A percentile compares a stretch with the other conserved stretches of the same genome.
phyloP scores from a whole-genome alignment of 2,113 vertebrate species.

The Xiphophorus maculatus region DNA sequence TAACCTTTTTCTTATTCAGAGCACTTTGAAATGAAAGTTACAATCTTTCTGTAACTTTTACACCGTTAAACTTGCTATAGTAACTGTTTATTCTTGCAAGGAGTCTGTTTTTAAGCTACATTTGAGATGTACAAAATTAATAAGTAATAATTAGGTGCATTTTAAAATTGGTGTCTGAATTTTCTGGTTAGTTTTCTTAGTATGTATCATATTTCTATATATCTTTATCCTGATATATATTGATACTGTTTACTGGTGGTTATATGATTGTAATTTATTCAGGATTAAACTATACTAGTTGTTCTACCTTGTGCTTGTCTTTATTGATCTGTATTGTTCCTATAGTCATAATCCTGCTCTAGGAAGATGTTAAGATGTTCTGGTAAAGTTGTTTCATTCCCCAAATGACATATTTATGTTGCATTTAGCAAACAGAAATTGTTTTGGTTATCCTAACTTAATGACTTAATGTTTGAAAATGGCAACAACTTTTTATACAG shows the following conservation, averaged over 20 bases:
- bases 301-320: too few relatives aligned
- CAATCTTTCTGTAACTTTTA: slow-evolving; percentile 17
- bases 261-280: too few relatives aligned
- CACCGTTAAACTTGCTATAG: slow-evolving; percentile 1
- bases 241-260: slow-evolving; percentile 10
- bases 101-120: background rate
- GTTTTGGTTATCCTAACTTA: too few relatives aligned
- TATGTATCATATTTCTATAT: background rate
- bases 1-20: too few relatives aligned
- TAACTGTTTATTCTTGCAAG: background rate
- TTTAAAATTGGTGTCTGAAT: background rate
- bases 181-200: slow-evolving; percentile 12
- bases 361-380: too few relatives aligned
- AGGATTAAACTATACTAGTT: too few relatives aligned
- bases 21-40: background rate
- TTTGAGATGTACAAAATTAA: background rate
- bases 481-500: too few relatives aligned
- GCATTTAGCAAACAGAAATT: too few relatives aligned
- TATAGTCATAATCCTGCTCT: background rate
- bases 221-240: slow-evolving; percentile 9
- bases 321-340: too few relatives aligned
- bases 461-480: too few relatives aligned
- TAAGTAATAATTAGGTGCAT: background rate
- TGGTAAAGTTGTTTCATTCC: too few relatives aligned
- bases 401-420: too few relatives aligned